phyloP scores from a whole-genome alignment of 2,113 vertebrate species.

The Pheucticus melanocephalus region DNA sequence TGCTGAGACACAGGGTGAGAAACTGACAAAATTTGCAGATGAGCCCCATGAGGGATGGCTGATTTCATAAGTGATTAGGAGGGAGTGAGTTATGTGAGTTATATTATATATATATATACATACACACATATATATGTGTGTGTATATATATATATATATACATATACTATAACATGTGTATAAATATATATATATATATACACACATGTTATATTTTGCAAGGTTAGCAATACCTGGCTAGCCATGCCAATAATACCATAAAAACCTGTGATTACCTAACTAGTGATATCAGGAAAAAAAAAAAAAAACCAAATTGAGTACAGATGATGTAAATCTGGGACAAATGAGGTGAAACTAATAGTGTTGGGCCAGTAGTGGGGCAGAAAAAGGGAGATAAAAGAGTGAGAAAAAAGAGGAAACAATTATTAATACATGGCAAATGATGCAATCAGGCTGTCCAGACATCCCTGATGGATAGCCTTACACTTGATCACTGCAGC shows the following conservation, averaged over 20 bases:
- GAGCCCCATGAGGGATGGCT: not conserved
- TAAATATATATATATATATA: too few species aligned
- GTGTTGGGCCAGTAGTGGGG: not conserved
- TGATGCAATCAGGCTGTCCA: not conserved
- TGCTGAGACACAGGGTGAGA: not conserved
- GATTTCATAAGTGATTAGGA: not conserved
- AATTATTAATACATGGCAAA: not conserved
- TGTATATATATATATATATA: too few species aligned
- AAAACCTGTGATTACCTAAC: not conserved
- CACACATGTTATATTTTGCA: not conserved
- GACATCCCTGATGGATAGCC: not conserved
- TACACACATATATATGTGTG: too few species aligned
- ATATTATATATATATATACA: too few species aligned
- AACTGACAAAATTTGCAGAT: not conserved
- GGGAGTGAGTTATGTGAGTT: not conserved
- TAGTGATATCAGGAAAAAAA: not conserved
- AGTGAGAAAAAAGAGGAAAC: not conserved
- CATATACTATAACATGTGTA: too few species aligned
- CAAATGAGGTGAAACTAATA: not conserved
- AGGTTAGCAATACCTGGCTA: not conserved
- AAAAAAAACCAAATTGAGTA: not conserved
- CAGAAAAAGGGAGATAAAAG: not conserved
- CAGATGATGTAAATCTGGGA: not conserved
- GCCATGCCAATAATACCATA: not conserved
- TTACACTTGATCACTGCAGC: not conserved